These are phyloP conservation scores for Pteria penguin DNA, from an alignment of 2,888 invertebrate species.

Conservation along the genomic window DNA sequence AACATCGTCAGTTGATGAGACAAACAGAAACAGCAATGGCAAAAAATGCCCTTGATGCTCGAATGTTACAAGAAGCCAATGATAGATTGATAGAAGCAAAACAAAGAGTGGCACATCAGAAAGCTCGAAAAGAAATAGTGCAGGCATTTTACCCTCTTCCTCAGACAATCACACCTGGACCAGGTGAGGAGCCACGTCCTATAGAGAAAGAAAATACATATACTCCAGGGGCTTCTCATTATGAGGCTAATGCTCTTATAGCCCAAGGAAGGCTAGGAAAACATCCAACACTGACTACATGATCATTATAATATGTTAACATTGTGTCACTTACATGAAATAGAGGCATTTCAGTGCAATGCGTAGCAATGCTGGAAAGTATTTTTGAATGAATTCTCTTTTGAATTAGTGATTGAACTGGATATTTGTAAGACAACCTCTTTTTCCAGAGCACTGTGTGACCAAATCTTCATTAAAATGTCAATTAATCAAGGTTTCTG, in stretches of 20 bases:
- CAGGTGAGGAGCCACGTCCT: conserved; percentile 42
- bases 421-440: no score
- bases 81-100: conserved; percentile 73
- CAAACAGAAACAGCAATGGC: conserved; percentile 76
- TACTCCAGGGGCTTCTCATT: conserved; percentile 58
- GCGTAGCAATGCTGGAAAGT: background rate
- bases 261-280: conserved; percentile 63
- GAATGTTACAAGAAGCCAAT: conserved; percentile 75
- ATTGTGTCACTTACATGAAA: background rate
- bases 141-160: conserved; percentile 71
- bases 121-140: conserved; percentile 64
- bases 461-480: no score
- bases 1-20: conserved; percentile 76
- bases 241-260: conserved; percentile 59
- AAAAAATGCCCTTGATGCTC: conserved; percentile 71
- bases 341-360: background rate
- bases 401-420: background rate
- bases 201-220: conserved; percentile 46
- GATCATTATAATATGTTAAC: background rate
- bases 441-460: no score
- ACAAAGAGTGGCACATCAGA: conserved; percentile 72
- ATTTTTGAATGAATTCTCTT: background rate
- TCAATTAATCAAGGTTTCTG: no score
- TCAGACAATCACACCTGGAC: conserved; percentile 55
- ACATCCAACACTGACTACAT: conserved; percentile 62